A percentile compares a stretch with the other conserved stretches of the same genome.
Evolutionary conservation across 2,797 vertebrate genomes (phyloP).

Genomic region (Eleutherodactylus coqui): DNA sequence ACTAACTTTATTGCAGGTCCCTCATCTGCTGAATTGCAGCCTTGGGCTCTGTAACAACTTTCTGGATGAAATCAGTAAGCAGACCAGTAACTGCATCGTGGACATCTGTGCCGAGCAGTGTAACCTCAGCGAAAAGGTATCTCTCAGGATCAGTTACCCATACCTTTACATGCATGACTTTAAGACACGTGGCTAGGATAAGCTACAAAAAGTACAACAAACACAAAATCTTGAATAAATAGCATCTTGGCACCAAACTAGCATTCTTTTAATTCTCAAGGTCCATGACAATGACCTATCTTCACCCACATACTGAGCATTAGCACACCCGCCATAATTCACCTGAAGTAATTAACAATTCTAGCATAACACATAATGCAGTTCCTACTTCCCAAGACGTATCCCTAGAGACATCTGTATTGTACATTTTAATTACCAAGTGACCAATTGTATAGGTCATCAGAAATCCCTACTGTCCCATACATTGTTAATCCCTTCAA

Average conservation of each 20-base stretch:
- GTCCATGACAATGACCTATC: neutral
- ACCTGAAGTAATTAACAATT: neutral
- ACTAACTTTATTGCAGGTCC: constrained; percentile 70
- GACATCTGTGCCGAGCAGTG: constrained; percentile 90
- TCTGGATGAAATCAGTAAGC: constrained; percentile 87
- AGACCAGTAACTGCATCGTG: constrained; percentile 80
- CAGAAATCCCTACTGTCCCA: too few species aligned
- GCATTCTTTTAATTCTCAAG: neutral
- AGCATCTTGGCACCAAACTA: neutral
- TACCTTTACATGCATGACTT: too few species aligned
- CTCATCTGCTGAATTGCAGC: constrained; percentile 78
- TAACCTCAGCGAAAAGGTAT: constrained; percentile 88
- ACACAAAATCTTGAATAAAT: neutral
- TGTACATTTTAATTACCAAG: neutral
- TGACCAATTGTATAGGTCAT: too few species aligned
- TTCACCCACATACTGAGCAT: neutral
- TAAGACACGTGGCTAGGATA: neutral
- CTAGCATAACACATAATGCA: neutral
- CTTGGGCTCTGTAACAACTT: constrained; percentile 84
- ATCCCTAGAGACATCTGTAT: neutral
- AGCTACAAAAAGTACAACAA: neutral
- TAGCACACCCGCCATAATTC: neutral
- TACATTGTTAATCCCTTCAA: too few species aligned
- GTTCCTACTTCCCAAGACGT: too few species aligned
- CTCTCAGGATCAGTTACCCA: neutral